Conservation (phyloP, 2,797 vertebrate species). For the Takifugu ocellatus region DNA sequence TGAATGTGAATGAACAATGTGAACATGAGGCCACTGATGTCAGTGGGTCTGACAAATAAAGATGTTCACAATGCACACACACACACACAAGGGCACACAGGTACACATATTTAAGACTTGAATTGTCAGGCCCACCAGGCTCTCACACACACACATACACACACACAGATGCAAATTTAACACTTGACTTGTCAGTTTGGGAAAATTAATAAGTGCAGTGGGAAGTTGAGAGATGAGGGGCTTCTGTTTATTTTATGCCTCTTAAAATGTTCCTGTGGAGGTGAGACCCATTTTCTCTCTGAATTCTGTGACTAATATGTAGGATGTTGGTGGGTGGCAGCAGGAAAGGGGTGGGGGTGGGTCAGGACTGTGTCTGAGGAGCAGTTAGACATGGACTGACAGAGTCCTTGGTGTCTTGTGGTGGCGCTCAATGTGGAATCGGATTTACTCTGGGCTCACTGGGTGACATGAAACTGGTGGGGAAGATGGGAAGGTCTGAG, state of each 20-base stretch:
- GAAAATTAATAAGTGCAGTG: neutral
- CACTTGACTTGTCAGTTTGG: neutral
- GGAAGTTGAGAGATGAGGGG: neutral
- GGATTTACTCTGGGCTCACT: slow-evolving; percentile 28
- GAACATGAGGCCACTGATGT: neutral
- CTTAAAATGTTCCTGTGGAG: slow-evolving; percentile 15
- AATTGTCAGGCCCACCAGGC: neutral
- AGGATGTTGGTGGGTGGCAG: neutral
- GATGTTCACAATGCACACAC: neutral
- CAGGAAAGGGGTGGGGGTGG: slow-evolving; percentile 4
- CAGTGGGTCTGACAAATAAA: neutral
- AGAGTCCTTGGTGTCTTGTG: slow-evolving; percentile 10
- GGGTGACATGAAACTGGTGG: slow-evolving; percentile 12
- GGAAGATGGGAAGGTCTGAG: slow-evolving; percentile 10
- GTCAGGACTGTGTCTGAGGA: slow-evolving; percentile 10
- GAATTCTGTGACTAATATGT: slow-evolving; percentile 24
- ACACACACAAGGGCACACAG: slow-evolving; percentile 5
- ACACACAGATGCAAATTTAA: slow-evolving; percentile 1
- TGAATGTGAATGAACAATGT: too few species aligned
- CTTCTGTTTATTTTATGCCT: slow-evolving; percentile 13
- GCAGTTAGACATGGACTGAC: slow-evolving; percentile 18
- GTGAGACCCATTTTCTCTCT: slow-evolving; percentile 19
- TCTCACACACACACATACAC: slow-evolving; percentile 4
- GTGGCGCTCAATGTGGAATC: slow-evolving; percentile 27
- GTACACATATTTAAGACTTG: neutral